Evolutionary conservation across 2,888 invertebrate species (phyloP), one percentile per base, ranked within the genome.

Genomic region (Epinotia nisella): DNA sequence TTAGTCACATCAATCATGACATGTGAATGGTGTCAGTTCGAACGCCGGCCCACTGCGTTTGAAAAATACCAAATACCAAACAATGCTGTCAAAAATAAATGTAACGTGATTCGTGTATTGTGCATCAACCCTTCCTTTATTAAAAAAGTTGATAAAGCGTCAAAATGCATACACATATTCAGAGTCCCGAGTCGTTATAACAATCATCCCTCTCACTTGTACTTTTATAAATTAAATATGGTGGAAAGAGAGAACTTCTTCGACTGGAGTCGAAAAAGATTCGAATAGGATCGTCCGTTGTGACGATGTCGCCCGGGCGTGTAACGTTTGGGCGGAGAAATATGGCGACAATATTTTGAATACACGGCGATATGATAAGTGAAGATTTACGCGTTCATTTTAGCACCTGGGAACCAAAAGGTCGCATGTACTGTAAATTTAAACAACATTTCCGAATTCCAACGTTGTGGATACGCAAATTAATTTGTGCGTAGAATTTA

Each of bases 1-100:
- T 93, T 93, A 93, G 93, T 92, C 91, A 85, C 92, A 93, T 93
- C 93, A 90, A 92, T 93, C 93, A 92, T 81, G 78, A 77, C 77
- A 77, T 90, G n/a, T n/a, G 89, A 91, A 91, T 90, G 82, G 87
- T 87, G 90, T 88, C 89, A 87, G 83, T 82, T 77, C 78, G 75
- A 74, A 80, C 83, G 83, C 83, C 86, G 88, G 90, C 89, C 90
- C 89, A 88, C 87, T 88, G 90, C 82, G 82, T 88, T 87, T 87
- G 77, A 89, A 90, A 71, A 67, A 85, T 82, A 82, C 80, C 80
- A 86, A 86, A 86, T 84, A 82, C 79, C 76, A 74, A 71, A 78
- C 79, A 82, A 81, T 81, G 80, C 78, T 73, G 75, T 79, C 80
- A 82, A 81, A 89, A 89, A 90, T 87, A 85, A 87, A 87, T 87